Evolutionary conservation across 2,888 invertebrate genomes (phyloP), one percentile per base, ranked within the genome.

Genomic region (Chymomyza fuscimana): DNA sequence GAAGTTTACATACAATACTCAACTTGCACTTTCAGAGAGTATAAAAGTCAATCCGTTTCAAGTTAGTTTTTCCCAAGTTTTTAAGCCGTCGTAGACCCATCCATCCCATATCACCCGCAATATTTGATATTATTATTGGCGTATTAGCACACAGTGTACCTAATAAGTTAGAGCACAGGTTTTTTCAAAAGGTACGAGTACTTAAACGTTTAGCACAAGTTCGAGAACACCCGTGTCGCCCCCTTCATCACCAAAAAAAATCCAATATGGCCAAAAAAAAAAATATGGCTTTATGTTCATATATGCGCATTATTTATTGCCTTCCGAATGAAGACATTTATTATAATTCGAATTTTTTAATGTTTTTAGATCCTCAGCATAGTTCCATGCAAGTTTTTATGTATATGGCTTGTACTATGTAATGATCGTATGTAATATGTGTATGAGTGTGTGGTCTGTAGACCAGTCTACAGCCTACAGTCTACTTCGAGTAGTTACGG

Each of bases 321-420:
- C 82, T 78, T 79, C 79, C 80, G 78, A 77, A 77, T 76, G 86
- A 82, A 76, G 86, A 87, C 87, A 78, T 86, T 86, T 87, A 86
- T 86, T 86, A 85, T 86, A 85, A 86, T 86, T 86, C 86, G 82
- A 82, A 79, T 79, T 79, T 81, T 76, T 70, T 84, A 75, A 83
- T 63, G 25, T 56, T 63, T 25, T 67, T 16, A 46, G 40, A 46
- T 12, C 12, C 40, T 12, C 10, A 2, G 40, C 40, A 6, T 16
- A 22, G 25, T 25, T 56, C 16, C 32, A n/a, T 10, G 40, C 54
- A 56, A 16, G 10, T 12, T 56, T 51, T 65, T 36, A 12, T 29
- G 62, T 36, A n/a, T 16, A 10, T 51, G 46, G n/a, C 3, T 52
- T 46, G 9, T 29, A n/a, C 46, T 50, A n/a, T 63, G 36, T 15